Evolutionary conservation across 2,113 vertebrate species (phyloP).

Genomic region (Nothobranchius kuhntae): DNA sequence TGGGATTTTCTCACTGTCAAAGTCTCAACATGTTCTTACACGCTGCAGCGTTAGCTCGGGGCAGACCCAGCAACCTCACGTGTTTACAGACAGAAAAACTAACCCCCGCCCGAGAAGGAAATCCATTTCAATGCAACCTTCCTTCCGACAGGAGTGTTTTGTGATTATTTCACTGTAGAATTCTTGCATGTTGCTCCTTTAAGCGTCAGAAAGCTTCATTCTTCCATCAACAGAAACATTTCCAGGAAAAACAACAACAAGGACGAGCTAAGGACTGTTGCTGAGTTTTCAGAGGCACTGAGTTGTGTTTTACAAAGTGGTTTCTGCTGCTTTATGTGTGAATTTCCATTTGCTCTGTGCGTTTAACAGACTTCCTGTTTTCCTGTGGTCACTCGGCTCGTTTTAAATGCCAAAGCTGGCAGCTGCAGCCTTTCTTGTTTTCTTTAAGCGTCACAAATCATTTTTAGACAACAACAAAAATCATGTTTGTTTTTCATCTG

Average conservation of each 20-base stretch:
- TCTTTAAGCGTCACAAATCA: conserved; percentile 8
- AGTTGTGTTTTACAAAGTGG: not conserved
- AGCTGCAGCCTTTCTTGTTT: conserved; percentile 4
- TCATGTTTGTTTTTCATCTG: not conserved
- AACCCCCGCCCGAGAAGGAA: too few species aligned
- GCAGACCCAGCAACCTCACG: too few species aligned
- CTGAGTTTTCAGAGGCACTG: conserved; percentile 16
- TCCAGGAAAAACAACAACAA: not conserved
- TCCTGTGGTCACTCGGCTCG: not conserved
- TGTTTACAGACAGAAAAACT: too few species aligned
- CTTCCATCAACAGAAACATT: not conserved
- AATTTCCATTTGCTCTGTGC: conserved; percentile 13
- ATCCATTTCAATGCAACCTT: too few species aligned
- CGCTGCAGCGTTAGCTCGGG: too few species aligned
- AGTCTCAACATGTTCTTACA: too few species aligned
- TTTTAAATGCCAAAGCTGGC: conserved; percentile 18
- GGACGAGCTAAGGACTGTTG: not conserved
- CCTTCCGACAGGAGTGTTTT: too few species aligned
- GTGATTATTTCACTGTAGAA: too few species aligned
- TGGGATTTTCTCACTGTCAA: too few species aligned
- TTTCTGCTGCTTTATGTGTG: conserved; percentile 10
- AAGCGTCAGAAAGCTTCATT: not conserved
- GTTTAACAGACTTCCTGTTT: conserved; percentile 7
- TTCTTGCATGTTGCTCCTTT: not conserved
- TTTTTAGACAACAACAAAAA: not conserved